A percentile compares a stretch with the other conserved stretches of the same genome.
phyloP scores from a whole-genome alignment of 2,888 invertebrate genomes.

The Rotaria sp. region DNA sequence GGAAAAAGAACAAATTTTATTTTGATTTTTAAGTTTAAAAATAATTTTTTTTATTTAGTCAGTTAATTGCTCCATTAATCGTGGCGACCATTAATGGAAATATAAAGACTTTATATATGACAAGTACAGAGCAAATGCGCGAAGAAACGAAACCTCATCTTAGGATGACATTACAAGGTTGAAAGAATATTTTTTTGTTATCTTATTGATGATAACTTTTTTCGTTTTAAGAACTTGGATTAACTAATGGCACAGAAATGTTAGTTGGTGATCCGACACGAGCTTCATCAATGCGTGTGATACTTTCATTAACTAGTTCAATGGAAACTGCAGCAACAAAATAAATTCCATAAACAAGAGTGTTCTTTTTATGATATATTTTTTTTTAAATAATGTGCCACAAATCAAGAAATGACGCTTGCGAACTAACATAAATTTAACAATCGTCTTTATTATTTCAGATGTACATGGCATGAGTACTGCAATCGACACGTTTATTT shows the following conservation, averaged over 20 bases:
- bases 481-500: not conserved
- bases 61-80: constrained; percentile 80
- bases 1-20: constrained; percentile 25
- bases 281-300: not conserved
- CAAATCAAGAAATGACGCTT: not conserved
- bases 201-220: not conserved
- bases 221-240: constrained; percentile 66
- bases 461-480: not conserved
- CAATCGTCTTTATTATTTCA: not conserved
- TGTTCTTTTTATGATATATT: not conserved
- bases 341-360: not conserved
- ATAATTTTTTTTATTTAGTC: constrained; percentile 53
- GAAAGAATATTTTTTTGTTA: not conserved
- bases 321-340: not conserved
- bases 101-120: constrained; percentile 85
- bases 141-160: constrained; percentile 79
- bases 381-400: not conserved
- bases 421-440: not conserved
- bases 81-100: constrained; percentile 69
- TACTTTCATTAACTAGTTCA: not conserved
- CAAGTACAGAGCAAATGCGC: constrained; percentile 81
- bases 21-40: not conserved
- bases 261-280: constrained; percentile 79
- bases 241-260: constrained; percentile 75
- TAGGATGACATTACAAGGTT: constrained; percentile 69